A percentile compares a stretch with the other conserved stretches of the same genome.
Evolutionary conservation across 2,113 vertebrate species (phyloP).

Genomic region (Prochilodus magdalenae): DNA sequence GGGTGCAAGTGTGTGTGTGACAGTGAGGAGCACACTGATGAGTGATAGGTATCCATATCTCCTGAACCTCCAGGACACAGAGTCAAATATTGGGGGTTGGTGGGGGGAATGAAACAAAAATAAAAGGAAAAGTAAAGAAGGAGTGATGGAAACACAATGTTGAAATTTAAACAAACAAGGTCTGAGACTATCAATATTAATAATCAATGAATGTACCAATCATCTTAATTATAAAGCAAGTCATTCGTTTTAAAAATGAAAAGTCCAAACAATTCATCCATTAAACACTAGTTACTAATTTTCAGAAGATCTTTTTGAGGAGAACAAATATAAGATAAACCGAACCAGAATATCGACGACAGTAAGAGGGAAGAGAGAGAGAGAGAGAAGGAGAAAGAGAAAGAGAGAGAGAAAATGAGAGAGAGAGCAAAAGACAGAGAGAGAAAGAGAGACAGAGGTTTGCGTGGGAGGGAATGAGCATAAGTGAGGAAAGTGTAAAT

Average conservation of each 20-base stretch:
- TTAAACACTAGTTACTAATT: too few relatives aligned
- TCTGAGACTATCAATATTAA: neutral
- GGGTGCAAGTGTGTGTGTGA: conserved; percentile 66
- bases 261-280: neutral
- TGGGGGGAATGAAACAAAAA: too few relatives aligned
- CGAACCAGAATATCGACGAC: too few relatives aligned
- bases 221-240: too few relatives aligned
- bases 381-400: too few relatives aligned
- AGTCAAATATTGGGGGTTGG: conserved; percentile 52
- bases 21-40: conserved; percentile 71
- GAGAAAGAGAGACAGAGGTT: neutral
- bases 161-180: conserved; percentile 3
- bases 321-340: too few relatives aligned
- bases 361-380: too few relatives aligned
- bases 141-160: conserved; percentile 23
- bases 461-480: neutral
- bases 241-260: neutral
- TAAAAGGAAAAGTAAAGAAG: conserved; percentile 5
- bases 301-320: too few relatives aligned
- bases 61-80: conserved; percentile 54
- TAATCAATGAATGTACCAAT: neutral
- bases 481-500: neutral
- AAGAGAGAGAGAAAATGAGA: neutral
- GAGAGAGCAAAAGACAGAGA: neutral
- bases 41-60: conserved; percentile 79